Base-by-base conservation (phyloP, 2,113 vertebrate genomes). In the Catharus bicknelli region DNA sequence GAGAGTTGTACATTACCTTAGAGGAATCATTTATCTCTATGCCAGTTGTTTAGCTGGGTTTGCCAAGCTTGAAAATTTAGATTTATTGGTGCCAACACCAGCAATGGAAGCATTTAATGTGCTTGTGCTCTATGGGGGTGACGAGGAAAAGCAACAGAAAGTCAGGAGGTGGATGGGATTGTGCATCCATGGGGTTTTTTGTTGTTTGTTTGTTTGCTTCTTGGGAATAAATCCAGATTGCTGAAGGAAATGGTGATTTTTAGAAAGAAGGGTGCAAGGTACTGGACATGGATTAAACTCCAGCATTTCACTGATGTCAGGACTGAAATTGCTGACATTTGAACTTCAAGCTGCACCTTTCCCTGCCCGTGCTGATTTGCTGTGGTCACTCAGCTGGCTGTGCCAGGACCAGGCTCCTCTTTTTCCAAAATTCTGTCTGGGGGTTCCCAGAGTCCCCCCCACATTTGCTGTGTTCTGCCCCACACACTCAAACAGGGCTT, bases 41-140 rank as follows among this genome's bases (percentile, higher is more conserved):
- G 96, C 97, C 96, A 94, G 82, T 96, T 94, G 90, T 95, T 97
- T 97, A 97, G 83, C 90, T 47, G 66, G 59, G 87, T 92, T 97
- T 97, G 95, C 97, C 94, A 95, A 88, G 96, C 96, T 97, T 94
- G 97, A 97, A 98, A 97, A 98, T 97, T 97, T 96, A 98, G 97
- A 98, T 98, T 97, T 97, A 98, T 97, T 96, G 94, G 88, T 95
- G 94, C 95, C 97, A 97, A 76, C 96, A 97, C 90, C 90, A 86
- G 86, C 79, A 95, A 94, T 79, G 88, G 92, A 95, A 90, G 76
- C 86, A 72, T 97, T 97, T 96, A 97, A 96, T 91, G 89, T 90
- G 87, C 50, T 95, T 59, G 70, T 63, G 88, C 48, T 95, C 84
- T 91, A 50, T 79, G 84, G 96, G 96, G 93, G 96, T 88, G 91